Percentiles rank a stretch among this genome's conserved stretches.
Evolutionary conservation across 2,113 vertebrate species (phyloP).

Genomic region (Accipiter cooperii): DNA sequence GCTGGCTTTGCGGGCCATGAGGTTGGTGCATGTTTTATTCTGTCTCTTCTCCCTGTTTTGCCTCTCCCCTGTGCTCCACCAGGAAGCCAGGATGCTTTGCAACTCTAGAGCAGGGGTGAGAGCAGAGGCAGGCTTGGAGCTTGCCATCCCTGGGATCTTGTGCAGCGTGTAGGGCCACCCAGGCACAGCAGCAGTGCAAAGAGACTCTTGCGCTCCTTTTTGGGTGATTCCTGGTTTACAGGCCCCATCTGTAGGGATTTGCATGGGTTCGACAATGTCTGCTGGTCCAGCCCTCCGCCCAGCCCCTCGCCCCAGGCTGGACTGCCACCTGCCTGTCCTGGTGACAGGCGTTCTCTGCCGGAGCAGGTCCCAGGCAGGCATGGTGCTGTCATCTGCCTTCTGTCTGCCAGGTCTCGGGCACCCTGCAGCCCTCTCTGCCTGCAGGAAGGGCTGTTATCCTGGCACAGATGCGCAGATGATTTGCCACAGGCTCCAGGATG

Average conservation of each 20-base stretch:
- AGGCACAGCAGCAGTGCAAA: background rate
- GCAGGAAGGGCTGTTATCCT: background rate
- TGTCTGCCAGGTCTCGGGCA: background rate
- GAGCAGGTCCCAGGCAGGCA: background rate
- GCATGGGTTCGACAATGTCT: background rate
- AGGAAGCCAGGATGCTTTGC: background rate
- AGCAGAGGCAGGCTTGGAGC: background rate
- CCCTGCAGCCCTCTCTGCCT: background rate
- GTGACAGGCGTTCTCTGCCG: background rate
- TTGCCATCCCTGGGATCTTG: background rate
- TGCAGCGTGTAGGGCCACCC: background rate
- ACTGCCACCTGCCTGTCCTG: background rate
- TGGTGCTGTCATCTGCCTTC: background rate
- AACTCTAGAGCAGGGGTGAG: background rate
- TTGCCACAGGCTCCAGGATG: background rate
- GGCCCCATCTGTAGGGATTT: background rate
- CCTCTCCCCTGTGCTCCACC: background rate
- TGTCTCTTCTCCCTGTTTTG: background rate
- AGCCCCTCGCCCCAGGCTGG: background rate
- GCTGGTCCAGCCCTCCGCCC: background rate
- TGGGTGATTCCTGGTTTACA: background rate
- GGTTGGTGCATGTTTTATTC: conserved; percentile 73
- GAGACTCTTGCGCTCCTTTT: background rate
- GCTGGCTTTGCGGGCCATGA: conserved; percentile 94
- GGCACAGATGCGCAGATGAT: background rate